Evolutionary conservation across 2,797 vertebrate genomes (phyloP).

Genomic region (Gallinago nigripennis): DNA sequence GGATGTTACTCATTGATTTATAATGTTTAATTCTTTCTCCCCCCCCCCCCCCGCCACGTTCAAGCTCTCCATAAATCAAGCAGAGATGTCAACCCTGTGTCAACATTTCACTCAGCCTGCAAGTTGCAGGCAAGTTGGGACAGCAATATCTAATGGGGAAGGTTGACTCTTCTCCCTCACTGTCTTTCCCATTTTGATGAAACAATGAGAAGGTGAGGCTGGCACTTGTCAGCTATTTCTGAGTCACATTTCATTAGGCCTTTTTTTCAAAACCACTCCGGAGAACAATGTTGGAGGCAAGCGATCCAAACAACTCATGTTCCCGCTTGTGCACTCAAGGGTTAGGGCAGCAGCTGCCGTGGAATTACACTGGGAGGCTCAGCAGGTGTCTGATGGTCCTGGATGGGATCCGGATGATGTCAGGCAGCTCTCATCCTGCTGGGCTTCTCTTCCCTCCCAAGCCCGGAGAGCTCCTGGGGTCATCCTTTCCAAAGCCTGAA

Average conservation of each 20-base stretch:
- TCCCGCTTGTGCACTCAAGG: constrained; percentile 45
- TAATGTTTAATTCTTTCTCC: constrained; percentile 31
- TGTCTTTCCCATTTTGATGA: constrained; percentile 68
- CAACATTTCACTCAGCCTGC: constrained; percentile 72
- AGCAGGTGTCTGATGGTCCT: constrained; percentile 46
- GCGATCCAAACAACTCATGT: constrained; percentile 45
- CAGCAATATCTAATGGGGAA: constrained; percentile 63
- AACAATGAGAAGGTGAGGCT: constrained; percentile 80
- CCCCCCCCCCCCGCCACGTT: background rate
- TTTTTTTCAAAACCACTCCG: constrained; percentile 56
- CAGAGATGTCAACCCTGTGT: constrained; percentile 61
- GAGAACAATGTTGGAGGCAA: constrained; percentile 61
- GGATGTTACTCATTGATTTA: constrained; percentile 67
- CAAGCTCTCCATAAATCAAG: constrained; percentile 68
- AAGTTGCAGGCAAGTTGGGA: constrained; percentile 74
- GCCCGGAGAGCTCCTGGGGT: background rate
- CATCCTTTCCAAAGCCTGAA: background rate
- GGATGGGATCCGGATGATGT: background rate
- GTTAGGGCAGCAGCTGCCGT: background rate
- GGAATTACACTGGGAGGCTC: constrained; percentile 41
- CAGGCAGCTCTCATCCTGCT: background rate
- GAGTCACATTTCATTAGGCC: constrained; percentile 76
- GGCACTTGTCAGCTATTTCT: constrained; percentile 74
- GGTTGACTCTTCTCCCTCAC: constrained; percentile 42
- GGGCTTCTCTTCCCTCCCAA: background rate